Evolutionary conservation across 2,888 invertebrate species (phyloP), one percentile per base, ranked within the genome.

Genomic region (Tanytarsus gracilentus): DNA sequence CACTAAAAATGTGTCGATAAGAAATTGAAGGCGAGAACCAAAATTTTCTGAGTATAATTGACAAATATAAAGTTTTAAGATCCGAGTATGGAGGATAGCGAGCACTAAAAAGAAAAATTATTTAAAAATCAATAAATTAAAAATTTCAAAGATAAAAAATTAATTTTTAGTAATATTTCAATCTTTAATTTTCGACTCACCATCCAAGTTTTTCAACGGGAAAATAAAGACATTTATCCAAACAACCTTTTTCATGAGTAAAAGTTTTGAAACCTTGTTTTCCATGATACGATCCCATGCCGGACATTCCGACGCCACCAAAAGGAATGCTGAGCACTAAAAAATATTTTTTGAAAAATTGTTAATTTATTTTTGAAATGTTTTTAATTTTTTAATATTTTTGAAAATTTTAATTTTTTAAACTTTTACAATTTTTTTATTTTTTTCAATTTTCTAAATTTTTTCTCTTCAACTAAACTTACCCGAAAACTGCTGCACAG

Each of bases 211-310:
- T 81, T 72, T 93, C 91, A 49, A 83, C 85, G 16, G 91, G 69
- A 1, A 76, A 67, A 56, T 83, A 83, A 68, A 84, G 83, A 71
- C 82, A 77, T 70, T 86, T 88, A 64, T 83, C 78, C 29, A 92
- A 77, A 64, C 86, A 85, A 60, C 87, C 82, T 72, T 95, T 94
- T 69, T 86, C 85, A 74, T 99, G 98, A 1, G 88, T 86, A 75
- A 99, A 99, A 0, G 94, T 91, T 65, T 97, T 91, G 68, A 90
- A 98, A 1, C 88, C 84, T 65, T 80, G 78, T 72, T 86, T 86
- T 61, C 98, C 99, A 74, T 98, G 97, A 75, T 98, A 98, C 0
- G 81, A 75, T 44, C 96, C 96, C 77, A 95, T 91, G 51, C 99
- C 99, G 70, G 95, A 95, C 66, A 76, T 71, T 3, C 99, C 99